Percentiles rank a stretch among this genome's conserved stretches.
phyloP scores from a whole-genome alignment of 2,888 invertebrate species.

The Drosophila prolongata region DNA sequence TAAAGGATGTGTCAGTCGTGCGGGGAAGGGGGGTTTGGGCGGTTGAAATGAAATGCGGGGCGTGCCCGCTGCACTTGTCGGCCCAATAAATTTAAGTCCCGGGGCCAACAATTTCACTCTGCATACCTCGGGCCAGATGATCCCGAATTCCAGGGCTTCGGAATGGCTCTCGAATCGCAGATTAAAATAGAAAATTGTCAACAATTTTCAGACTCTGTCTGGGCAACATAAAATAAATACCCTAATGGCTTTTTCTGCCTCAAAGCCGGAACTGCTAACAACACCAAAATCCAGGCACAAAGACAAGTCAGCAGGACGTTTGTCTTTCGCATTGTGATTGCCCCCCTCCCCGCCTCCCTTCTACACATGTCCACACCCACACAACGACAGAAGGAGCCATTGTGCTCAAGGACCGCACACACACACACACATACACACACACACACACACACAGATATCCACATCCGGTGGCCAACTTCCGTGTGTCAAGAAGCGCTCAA shows the following conservation, averaged over 20 bases:
- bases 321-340: conserved; percentile 41
- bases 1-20: conserved; percentile 69
- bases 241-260: conserved; percentile 29
- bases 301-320: conserved; percentile 45
- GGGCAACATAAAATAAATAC: conserved; percentile 36
- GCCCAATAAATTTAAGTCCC: conserved; percentile 28
- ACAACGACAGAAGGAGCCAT: conserved; percentile 8
- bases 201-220: conserved; percentile 17
- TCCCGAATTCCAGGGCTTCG: conserved; percentile 12
- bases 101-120: conserved; percentile 4
- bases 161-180: conserved; percentile 10
- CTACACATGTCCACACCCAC: conserved; percentile 16
- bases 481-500: conserved; percentile 68
- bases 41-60: conserved; percentile 3
- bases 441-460: conserved; percentile 20
- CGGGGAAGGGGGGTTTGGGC: conserved; percentile 10
- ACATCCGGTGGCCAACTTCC: conserved; percentile 70
- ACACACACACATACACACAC: conserved; percentile 9
- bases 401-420: conserved; percentile 22
- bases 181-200: conserved; percentile 37
- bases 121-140: conserved; percentile 24
- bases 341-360: not conserved
- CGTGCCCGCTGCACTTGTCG: conserved; percentile 1
- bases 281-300: conserved; percentile 30
- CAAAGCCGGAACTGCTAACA: conserved; percentile 46